Evolutionary conservation across 30 jellyfish, hydroid and myxozoan species (phyloP).

Genomic region (Hydractinia echinata): DNA sequence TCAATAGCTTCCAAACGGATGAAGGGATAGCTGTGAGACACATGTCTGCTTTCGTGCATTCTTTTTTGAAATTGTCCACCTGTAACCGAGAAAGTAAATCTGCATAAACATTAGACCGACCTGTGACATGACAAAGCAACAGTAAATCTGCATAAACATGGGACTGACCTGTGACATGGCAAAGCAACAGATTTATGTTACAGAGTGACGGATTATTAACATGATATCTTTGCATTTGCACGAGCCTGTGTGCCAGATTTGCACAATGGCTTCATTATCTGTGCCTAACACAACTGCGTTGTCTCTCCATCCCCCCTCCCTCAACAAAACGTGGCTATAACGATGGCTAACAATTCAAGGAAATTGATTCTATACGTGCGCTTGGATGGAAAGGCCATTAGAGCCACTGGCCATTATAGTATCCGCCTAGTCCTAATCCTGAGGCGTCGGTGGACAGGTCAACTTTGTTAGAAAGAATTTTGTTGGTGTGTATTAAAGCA

Average conservation of each 20-base stretch:
- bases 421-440: background rate
- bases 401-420: background rate
- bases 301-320: too few species aligned
- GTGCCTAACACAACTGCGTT: too few species aligned
- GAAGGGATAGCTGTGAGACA: background rate
- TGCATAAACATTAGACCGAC: background rate
- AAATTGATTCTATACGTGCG: background rate
- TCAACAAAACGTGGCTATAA: too few species aligned
- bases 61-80: background rate
- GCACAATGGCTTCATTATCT: background rate
- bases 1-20: too few species aligned
- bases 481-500: background rate
- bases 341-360: background rate
- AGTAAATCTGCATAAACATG: too few species aligned
- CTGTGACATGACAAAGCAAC: background rate
- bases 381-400: background rate
- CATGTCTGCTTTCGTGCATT: background rate
- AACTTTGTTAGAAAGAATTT: background rate
- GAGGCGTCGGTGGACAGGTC: background rate
- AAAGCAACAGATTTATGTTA: too few species aligned
- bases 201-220: background rate
- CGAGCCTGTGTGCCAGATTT: background rate
- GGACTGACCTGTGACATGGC: too few species aligned
- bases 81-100: background rate
- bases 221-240: background rate